These are phyloP conservation scores for Hypomecis punctinalis DNA, from an alignment of 2,888 invertebrate genomes.

Conservation along the genomic window DNA sequence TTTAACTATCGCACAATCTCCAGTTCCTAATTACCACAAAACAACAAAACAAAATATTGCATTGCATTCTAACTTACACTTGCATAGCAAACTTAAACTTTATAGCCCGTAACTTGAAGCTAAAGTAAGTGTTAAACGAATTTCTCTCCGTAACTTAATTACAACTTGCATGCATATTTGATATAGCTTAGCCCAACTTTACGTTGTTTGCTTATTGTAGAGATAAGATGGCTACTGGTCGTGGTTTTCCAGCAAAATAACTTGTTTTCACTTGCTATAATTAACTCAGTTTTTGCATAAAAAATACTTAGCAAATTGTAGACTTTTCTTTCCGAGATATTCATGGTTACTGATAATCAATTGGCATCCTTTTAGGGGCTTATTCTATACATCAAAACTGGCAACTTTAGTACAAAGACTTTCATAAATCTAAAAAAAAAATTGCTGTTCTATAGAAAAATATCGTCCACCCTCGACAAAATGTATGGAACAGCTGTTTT, in stretches of 20 bases:
- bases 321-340: no score
- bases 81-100: slow-evolving; percentile 33
- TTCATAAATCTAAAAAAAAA: no score
- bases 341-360: no score
- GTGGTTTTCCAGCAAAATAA: neutral
- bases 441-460: no score
- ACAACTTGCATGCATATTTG: slow-evolving; percentile 44
- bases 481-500: no score
- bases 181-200: slow-evolving; percentile 38
- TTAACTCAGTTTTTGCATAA: no score
- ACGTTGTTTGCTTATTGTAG: slow-evolving; percentile 31
- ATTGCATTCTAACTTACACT: slow-evolving; percentile 22
- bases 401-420: no score
- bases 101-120: slow-evolving; percentile 27
- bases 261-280: neutral
- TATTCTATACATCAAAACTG: no score
- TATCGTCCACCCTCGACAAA: no score
- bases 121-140: slow-evolving; percentile 41
- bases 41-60: slow-evolving; percentile 12
- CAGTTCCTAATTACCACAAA: neutral
- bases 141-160: slow-evolving; percentile 42
- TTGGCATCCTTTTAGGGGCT: no score
- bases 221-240: neutral
- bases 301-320: no score
- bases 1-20: no score